Percentiles rank a stretch among this genome's conserved stretches.
These are phyloP conservation scores for Panopea generosa DNA, from an alignment of 2,888 invertebrate species.

Conservation along the genomic window DNA sequence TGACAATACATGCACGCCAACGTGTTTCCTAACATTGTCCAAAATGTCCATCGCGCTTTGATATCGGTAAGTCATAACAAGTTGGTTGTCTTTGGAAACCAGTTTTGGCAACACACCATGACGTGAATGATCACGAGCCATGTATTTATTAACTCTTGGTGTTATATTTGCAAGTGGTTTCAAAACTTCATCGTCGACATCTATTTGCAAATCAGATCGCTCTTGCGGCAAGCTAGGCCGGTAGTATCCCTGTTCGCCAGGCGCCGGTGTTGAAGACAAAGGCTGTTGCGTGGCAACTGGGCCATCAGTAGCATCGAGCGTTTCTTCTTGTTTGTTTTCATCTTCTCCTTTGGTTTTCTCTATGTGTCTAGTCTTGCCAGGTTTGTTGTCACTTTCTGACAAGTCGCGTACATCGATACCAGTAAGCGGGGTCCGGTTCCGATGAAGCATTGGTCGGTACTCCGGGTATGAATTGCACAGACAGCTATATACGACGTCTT, in stretches of 20 bases:
- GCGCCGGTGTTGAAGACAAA: constrained; percentile 24
- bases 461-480: constrained; percentile 69
- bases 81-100: constrained; percentile 68
- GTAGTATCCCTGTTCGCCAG: not conserved
- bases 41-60: constrained; percentile 82
- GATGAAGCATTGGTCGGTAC: constrained; percentile 57
- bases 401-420: constrained; percentile 27
- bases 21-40: constrained; percentile 71
- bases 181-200: no score
- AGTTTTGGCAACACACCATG: constrained; percentile 38
- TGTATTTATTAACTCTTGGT: no score
- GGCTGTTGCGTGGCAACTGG: constrained; percentile 26
- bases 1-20: constrained; percentile 69
- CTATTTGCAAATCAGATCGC: no score
- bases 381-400: not conserved
- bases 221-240: no score
- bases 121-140: not conserved
- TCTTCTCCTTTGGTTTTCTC: not conserved
- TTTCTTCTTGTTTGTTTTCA: constrained; percentile 3
- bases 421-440: constrained; percentile 71
- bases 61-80: constrained; percentile 73
- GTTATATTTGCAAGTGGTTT: no score
- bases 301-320: constrained; percentile 10
- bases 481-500: constrained; percentile 76
- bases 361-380: not conserved